Evolutionary conservation across 2,888 invertebrate species (phyloP), one percentile per base, ranked within the genome.

Genomic region (Notodonta ziczac): DNA sequence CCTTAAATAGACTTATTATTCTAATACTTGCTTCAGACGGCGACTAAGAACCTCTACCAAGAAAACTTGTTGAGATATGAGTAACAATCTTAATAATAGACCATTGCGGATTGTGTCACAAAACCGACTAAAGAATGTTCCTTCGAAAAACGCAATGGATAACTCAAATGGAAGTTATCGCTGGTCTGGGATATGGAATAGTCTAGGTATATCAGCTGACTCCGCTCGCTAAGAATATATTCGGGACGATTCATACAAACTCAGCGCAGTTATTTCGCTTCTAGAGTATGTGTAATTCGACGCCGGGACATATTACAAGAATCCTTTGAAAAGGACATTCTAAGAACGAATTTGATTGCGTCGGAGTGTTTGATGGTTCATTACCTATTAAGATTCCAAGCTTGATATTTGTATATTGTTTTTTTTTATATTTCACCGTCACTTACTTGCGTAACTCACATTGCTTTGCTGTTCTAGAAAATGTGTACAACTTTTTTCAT

Each of bases 151-250:
- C 8, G 56, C 58, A 8, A 58, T 72, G 52, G 9, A 57, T 42
- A 52, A 53, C 16, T 60, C 48, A 56, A 55, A 62, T 52, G 46
- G 59, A 59, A 50, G 14, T 61, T 58, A 59, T 39, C 57, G 57
- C 54, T 1, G 0, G 50, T 50, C 14, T 50, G 66, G 61, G 56
- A 72, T 54, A 69, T 72, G 69, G 73, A 66, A 60, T 53, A 58
- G 70, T 70, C 69, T 70, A 72, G 66, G 52, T 32, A 70, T 73
- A 59, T 60, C 57, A 69, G 66, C 60, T 72, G 70, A 69, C 66
- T 72, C 46, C 52, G 52, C 39, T 62, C 56, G 35, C 57, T 32
- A 61, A 61, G 73, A 73, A 71, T 71, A 70, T 72, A 66, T 73
- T 51, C 59, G 32, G 39, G 62, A 60, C 62, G 62, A 56, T 63